phyloP scores from a whole-genome alignment of 2,888 invertebrate genomes.

The Lumbricus terrestris region DNA sequence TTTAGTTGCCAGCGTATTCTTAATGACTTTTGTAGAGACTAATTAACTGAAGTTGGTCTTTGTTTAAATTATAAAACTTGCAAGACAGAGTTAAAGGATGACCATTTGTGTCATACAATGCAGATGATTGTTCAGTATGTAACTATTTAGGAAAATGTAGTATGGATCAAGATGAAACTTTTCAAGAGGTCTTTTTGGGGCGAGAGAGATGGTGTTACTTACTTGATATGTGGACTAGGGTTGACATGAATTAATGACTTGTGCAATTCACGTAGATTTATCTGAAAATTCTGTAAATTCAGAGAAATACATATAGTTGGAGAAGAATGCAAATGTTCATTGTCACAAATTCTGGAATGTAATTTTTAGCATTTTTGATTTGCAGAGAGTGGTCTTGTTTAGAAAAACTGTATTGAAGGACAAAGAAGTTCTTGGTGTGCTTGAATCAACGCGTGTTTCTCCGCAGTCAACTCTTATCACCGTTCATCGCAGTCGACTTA shows the following conservation, averaged over 20 bases:
- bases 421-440: constrained; percentile 80
- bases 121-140: background rate
- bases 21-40: background rate
- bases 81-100: too few species aligned
- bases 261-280: background rate
- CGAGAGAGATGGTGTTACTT: background rate
- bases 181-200: background rate
- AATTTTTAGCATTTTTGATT: constrained; percentile 19
- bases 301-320: background rate
- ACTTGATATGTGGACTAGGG: too few species aligned
- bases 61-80: too few species aligned
- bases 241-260: background rate
- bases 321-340: background rate
- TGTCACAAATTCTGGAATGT: background rate
- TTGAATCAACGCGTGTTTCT: constrained; percentile 81
- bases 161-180: background rate
- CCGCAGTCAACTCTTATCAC: constrained; percentile 85
- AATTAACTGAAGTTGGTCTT: background rate
- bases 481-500: constrained; percentile 73
- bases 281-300: background rate
- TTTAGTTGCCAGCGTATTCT: background rate
- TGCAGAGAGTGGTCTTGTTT: constrained; percentile 81
- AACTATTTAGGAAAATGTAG: background rate
- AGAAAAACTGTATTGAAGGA: constrained; percentile 90
- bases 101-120: too few species aligned